Percentiles rank a stretch among this genome's conserved stretches.
phyloP scores from a whole-genome alignment of 2,888 invertebrate genomes.

The Carpatolechia fugitivella region DNA sequence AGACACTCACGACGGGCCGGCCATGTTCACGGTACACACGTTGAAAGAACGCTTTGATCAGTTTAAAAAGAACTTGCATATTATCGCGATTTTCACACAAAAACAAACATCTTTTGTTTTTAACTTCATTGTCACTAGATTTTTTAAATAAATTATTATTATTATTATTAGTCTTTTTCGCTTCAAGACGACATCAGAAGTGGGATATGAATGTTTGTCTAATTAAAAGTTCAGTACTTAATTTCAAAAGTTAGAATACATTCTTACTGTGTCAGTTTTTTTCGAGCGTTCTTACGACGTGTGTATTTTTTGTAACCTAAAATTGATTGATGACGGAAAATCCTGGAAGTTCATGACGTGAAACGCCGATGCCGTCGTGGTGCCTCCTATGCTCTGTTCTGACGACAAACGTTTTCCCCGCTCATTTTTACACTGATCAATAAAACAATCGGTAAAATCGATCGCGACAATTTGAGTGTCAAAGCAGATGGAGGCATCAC shows the following conservation, averaged over 20 bases:
- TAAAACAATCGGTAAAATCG: neutral
- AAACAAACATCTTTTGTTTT: no score
- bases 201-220: neutral
- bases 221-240: no score
- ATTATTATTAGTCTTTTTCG: no score
- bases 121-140: no score
- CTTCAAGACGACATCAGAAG: neutral
- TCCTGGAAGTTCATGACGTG: constrained; percentile 56
- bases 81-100: no score
- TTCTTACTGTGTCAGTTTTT: neutral
- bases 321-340: constrained; percentile 77
- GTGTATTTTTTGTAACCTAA: neutral
- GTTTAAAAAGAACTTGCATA: no score
- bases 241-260: no score
- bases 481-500: constrained; percentile 68
- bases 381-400: constrained; percentile 78
- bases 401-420: constrained; percentile 45
- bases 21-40: constrained; percentile 34
- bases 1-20: constrained; percentile 72
- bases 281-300: constrained; percentile 11
- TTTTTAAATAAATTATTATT: no score
- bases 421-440: neutral
- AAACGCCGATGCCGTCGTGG: constrained; percentile 64
- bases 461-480: constrained; percentile 27
- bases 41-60: constrained; percentile 35